Conservation (phyloP, 2,888 invertebrate species). For the Peribatodes rhomboidaria region DNA sequence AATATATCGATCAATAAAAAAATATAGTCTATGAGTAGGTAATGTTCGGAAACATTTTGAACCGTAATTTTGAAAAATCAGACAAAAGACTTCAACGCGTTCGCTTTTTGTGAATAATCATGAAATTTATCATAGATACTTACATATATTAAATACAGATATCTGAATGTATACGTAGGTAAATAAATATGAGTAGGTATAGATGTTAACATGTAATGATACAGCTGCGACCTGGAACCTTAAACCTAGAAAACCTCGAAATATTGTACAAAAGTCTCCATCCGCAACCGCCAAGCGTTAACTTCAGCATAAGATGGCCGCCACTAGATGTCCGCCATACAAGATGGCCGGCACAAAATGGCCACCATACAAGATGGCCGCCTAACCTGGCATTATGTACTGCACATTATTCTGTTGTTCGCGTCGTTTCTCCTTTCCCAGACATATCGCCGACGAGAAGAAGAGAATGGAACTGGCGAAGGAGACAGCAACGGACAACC, state of each 20-base stretch:
- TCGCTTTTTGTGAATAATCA: not conserved
- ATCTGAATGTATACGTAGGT: not conserved
- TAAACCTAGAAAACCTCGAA: constrained; percentile 58
- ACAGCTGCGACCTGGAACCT: constrained; percentile 19
- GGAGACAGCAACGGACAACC: constrained; percentile 92
- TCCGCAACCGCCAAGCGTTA: constrained; percentile 81
- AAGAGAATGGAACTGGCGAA: constrained; percentile 92
- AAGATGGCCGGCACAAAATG: constrained; percentile 49
- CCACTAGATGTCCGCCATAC: not conserved
- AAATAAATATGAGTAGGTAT: constrained; percentile 15
- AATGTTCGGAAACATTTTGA: too few relatives aligned
- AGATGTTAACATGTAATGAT: constrained; percentile 22
- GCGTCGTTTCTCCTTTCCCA: constrained; percentile 91
- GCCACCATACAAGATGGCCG: constrained; percentile 71
- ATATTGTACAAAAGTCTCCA: constrained; percentile 50
- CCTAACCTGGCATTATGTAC: constrained; percentile 95
- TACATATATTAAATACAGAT: not conserved
- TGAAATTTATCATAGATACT: too few relatives aligned
- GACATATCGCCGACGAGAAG: constrained; percentile 92
- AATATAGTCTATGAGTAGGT: too few relatives aligned
- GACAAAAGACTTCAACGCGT: constrained; percentile 20
- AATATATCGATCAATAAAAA: too few relatives aligned
- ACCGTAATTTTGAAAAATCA: not conserved
- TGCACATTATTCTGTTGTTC: constrained; percentile 93
- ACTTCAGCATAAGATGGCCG: constrained; percentile 53